Conservation (phyloP, 2,113 vertebrate species). For the Mungos mungo region DNA sequence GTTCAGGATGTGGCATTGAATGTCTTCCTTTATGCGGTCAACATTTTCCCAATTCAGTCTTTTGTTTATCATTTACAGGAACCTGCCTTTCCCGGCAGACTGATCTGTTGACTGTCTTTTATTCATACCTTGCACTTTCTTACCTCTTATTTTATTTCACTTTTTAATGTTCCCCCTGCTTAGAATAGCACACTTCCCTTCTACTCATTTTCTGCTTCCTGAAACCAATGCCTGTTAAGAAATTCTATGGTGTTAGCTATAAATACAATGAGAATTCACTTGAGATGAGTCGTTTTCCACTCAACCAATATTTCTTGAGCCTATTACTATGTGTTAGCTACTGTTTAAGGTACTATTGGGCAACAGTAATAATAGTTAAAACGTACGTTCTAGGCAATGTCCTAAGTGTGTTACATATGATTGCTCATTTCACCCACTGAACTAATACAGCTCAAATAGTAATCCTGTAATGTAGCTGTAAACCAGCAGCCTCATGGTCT, state of each 20-base stretch:
- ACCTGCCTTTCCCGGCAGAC: not conserved
- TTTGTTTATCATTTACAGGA: not conserved
- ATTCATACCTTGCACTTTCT: not conserved
- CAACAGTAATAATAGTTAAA: not conserved
- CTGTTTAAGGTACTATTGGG: not conserved
- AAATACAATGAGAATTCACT: not conserved
- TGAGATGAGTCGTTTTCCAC: not conserved
- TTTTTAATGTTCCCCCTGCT: not conserved
- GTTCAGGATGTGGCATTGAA: not conserved
- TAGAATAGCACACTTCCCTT: not conserved
- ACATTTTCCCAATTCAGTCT: not conserved
- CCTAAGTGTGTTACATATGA: not conserved
- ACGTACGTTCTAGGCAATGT: not conserved
- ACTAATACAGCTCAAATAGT: not conserved
- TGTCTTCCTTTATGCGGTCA: not conserved
- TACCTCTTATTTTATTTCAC: not conserved
- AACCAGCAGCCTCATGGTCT: not conserved
- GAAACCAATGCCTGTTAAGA: not conserved
- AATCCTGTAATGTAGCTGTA: slow-evolving; percentile 5
- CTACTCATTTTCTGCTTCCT: not conserved
- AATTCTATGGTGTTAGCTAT: not conserved
- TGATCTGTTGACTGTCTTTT: not conserved
- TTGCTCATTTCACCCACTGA: not conserved
- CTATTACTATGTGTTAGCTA: not conserved
- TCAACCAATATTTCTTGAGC: not conserved